Base-by-base conservation (phyloP, 2,113 vertebrate species). In the Panthera tigris region DNA sequence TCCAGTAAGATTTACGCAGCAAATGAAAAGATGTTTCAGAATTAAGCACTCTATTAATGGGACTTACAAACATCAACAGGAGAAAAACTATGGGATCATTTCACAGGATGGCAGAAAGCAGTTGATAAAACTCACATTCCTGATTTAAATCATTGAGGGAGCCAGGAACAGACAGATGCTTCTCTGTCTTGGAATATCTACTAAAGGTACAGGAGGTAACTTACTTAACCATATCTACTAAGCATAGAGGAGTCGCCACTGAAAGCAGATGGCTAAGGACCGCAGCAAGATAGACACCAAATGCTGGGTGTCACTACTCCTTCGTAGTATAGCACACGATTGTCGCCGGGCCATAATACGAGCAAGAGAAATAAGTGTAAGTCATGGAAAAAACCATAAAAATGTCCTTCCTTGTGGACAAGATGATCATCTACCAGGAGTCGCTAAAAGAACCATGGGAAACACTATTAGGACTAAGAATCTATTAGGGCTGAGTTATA, bases 261-360 rank as follows among this genome's bases (percentile, higher is more conserved):
- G 36, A 29, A 48, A 21, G 45, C 1, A 23, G 10, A 41, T 52
- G 19, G 11, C 52, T 14, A 81, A 80, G 41, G 63, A 31, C 13
- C 1, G 9, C 12, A 93, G 81, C 25, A 12, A 69, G 79, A 63
- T 52, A 66, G 16, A 69, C 55, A 50, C 23, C 31, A 23, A 48
- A 31, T 7, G 31, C n/a, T 63, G 48, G 52, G 6, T 11, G 27
- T 66, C 66, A 63, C 45, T 23, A 8, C 8, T 18, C 15, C 12
- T 21, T 27, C 4, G 3, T 21, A 21, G 10, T 52, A 10, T 10
- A 31, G 48, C 21, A 0, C 21, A 1, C 16, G 14, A 5, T 11
- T 19, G 29, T 36, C 9, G 14, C 31, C 65, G 6, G 19, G 63
- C 36, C 27, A 5, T 7, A 50, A 39, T 31, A 48, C 10, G 12